A percentile compares a stretch with the other conserved stretches of the same genome.
These are phyloP conservation scores for Allobates femoralis DNA, from an alignment of 2,797 vertebrate genomes.

Conservation along the genomic window DNA sequence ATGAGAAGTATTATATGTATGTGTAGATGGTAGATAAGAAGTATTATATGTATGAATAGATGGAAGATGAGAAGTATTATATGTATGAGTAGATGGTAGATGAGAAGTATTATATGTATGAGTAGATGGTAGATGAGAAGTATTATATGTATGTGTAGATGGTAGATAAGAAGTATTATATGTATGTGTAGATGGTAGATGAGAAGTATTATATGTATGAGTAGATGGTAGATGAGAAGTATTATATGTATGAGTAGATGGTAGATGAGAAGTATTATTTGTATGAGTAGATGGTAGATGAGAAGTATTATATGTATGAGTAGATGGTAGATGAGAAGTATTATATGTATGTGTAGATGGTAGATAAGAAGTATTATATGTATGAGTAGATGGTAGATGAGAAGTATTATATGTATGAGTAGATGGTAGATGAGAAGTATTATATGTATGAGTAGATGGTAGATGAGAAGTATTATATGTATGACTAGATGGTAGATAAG, in stretches of 20 bases:
- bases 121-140: neutral
- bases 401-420: neutral
- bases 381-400: neutral
- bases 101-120: neutral
- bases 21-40: neutral
- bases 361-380: neutral
- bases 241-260: neutral
- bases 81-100: neutral
- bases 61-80: neutral
- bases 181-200: neutral
- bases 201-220: neutral
- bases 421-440: neutral
- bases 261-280: neutral
- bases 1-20: neutral
- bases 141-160: neutral
- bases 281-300: neutral
- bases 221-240: neutral
- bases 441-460: neutral
- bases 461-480: neutral
- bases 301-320: neutral
- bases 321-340: neutral
- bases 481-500: no score
- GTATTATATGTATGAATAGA: neutral
- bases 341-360: neutral
- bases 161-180: neutral